Evolutionary conservation across 2,888 invertebrate species (phyloP).

Genomic region (Poecilus cupreus): DNA sequence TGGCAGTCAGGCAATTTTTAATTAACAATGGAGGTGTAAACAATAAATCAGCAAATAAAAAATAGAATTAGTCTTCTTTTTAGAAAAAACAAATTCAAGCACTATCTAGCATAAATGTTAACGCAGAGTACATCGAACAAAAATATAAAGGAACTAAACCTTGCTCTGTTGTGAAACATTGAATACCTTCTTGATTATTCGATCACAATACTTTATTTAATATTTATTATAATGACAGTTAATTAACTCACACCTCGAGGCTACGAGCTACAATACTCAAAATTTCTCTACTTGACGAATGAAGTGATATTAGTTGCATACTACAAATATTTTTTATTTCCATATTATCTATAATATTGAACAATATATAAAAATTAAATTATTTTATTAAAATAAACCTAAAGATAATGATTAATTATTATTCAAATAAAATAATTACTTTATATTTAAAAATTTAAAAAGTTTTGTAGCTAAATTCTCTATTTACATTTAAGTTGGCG

Average conservation of each 20-base stretch:
- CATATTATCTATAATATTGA: too few relatives aligned
- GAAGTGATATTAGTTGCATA: constrained; percentile 27
- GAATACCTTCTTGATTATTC: constrained; percentile 48
- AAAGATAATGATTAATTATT: too few relatives aligned
- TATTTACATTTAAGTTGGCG: too few relatives aligned
- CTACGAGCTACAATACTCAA: neutral
- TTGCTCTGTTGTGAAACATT: constrained; percentile 59
- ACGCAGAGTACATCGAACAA: neutral
- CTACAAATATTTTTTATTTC: neutral
- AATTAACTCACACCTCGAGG: constrained; percentile 26
- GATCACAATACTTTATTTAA: neutral
- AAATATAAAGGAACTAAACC: constrained; percentile 53
- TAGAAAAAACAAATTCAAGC: neutral
- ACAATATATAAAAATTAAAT: too few relatives aligned
- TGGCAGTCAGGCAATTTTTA: neutral
- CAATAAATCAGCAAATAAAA: constrained; percentile 18
- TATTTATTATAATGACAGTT: constrained; percentile 40
- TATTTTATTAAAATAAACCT: too few relatives aligned
- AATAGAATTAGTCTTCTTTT: neutral
- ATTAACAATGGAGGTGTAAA: neutral
- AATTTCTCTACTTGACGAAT: neutral
- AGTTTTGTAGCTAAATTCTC: too few relatives aligned
- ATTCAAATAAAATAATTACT: too few relatives aligned
- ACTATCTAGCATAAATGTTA: neutral
- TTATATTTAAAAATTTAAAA: too few relatives aligned